These are phyloP conservation scores for Bradypodion ventrale DNA, from an alignment of 2,797 vertebrate species.

Conservation along the genomic window DNA sequence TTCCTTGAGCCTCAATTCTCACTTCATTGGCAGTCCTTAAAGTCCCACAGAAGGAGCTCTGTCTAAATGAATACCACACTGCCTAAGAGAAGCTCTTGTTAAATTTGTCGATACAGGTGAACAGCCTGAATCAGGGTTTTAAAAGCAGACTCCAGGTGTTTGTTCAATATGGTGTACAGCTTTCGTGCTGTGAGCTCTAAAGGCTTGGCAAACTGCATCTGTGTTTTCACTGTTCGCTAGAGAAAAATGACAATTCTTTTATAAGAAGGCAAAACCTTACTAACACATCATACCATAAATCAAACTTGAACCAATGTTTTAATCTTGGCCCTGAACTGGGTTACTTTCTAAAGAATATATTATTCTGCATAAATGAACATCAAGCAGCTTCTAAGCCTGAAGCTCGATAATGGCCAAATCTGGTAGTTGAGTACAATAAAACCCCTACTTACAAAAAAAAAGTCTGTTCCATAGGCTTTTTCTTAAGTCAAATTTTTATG, in stretches of 20 bases:
- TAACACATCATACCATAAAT: conserved; percentile 17
- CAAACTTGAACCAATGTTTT: conserved; percentile 45
- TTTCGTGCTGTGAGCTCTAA: conserved; percentile 56
- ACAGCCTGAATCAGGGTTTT: conserved; percentile 71
- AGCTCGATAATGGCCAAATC: conserved; percentile 31
- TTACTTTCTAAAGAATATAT: neutral
- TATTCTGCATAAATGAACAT: conserved; percentile 13
- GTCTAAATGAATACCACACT: conserved; percentile 41
- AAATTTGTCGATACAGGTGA: conserved; percentile 74
- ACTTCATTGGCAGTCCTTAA: conserved; percentile 40
- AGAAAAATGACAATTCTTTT: conserved; percentile 58
- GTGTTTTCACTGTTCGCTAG: conserved; percentile 55
- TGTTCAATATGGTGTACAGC: conserved; percentile 71
- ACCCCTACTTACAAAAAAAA: no score
- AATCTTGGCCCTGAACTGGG: neutral
- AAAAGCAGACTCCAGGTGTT: conserved; percentile 72
- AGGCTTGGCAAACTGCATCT: conserved; percentile 50
- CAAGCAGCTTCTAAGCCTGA: conserved; percentile 21
- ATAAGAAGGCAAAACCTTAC: conserved; percentile 48
- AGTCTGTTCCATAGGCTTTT: no score
- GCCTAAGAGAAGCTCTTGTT: conserved; percentile 68
- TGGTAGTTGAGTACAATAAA: no score
- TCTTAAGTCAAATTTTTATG: no score
- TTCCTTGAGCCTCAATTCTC: conserved; percentile 11
- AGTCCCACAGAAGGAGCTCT: conserved; percentile 58